Evolutionary conservation across 64 coral and sea anemone genomes (phyloP).

Genomic region (Montipora efflorescens): DNA sequence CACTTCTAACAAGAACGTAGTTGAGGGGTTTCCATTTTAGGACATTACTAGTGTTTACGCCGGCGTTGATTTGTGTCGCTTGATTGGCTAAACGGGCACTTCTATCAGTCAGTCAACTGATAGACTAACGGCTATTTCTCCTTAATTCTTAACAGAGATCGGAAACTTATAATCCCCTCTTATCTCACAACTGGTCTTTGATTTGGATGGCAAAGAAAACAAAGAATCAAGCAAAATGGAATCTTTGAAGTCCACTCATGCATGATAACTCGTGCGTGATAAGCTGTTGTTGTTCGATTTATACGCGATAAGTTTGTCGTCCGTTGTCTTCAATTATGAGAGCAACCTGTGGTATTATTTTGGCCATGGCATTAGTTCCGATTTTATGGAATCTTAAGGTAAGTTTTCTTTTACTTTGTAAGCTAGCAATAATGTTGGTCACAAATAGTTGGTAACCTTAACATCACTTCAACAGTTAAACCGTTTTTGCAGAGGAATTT

Average conservation of each 20-base stretch:
- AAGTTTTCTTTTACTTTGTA: neutral
- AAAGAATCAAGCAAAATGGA: neutral
- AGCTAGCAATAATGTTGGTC: neutral
- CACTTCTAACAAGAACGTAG: too few relatives aligned
- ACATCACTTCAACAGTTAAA: too few relatives aligned
- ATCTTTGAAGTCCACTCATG: neutral
- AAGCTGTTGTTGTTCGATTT: neutral
- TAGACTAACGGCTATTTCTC: too few relatives aligned
- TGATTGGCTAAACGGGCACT: too few relatives aligned
- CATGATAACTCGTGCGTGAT: too few relatives aligned
- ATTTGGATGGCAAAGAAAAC: neutral
- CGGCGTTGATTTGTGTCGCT: too few relatives aligned
- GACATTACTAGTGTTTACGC: too few relatives aligned
- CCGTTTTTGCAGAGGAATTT: neutral
- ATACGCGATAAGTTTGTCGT: neutral
- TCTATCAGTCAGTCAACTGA: too few relatives aligned
- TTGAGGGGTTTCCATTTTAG: too few relatives aligned
- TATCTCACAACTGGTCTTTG: neutral
- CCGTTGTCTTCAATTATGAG: neutral
- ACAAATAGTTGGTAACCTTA: neutral
- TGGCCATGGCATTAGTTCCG: neutral
- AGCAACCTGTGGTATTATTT: neutral
- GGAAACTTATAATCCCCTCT: neutral
- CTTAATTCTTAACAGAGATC: neutral
- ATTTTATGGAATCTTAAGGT: neutral